Conservation (phyloP, 2,888 invertebrate genomes). For the Coleophora flavipennella region DNA sequence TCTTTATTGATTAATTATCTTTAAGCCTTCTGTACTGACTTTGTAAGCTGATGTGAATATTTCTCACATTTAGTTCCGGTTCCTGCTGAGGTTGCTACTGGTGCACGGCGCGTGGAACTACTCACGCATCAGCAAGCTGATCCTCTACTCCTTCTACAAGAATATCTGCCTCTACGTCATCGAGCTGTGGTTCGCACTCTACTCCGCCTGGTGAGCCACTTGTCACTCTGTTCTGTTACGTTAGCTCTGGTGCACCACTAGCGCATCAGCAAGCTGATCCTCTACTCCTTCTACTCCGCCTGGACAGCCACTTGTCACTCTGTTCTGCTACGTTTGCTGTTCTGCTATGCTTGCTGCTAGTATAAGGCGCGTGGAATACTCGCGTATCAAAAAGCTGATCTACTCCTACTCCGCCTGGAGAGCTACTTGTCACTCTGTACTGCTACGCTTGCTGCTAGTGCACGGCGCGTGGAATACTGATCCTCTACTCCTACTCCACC, state of each 20-base stretch:
- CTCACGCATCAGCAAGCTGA: constrained; percentile 96
- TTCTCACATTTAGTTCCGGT: too few relatives aligned
- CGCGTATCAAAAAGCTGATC: constrained; percentile 96
- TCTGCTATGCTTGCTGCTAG: too few relatives aligned
- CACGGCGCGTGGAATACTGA: too few relatives aligned
- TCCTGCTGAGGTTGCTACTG: constrained; percentile 88
- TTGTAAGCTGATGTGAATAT: too few relatives aligned
- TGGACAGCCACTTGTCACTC: constrained; percentile 71
- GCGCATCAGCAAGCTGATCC: constrained; percentile 96
- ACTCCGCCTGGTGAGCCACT: constrained; percentile 87
- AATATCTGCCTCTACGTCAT: constrained; percentile 99
- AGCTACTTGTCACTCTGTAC: too few relatives aligned
- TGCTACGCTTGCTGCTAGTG: too few relatives aligned
- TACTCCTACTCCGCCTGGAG: too few relatives aligned
- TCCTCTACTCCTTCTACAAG: constrained; percentile 99
- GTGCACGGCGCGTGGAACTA: constrained; percentile 99
- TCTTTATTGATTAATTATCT: too few relatives aligned
- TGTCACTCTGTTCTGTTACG: too few relatives aligned
- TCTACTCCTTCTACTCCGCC: constrained; percentile 98
- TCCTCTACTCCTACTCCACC: too few relatives aligned
- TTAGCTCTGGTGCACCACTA: constrained; percentile 98
- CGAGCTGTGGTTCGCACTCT: constrained; percentile 98
- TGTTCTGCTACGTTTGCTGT: constrained; percentile 65
- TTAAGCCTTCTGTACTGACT: too few relatives aligned
- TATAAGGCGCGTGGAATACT: constrained; percentile 98